These are phyloP conservation scores for Phengaris alcon DNA, from an alignment of 2,888 invertebrate species.

Conservation along the genomic window DNA sequence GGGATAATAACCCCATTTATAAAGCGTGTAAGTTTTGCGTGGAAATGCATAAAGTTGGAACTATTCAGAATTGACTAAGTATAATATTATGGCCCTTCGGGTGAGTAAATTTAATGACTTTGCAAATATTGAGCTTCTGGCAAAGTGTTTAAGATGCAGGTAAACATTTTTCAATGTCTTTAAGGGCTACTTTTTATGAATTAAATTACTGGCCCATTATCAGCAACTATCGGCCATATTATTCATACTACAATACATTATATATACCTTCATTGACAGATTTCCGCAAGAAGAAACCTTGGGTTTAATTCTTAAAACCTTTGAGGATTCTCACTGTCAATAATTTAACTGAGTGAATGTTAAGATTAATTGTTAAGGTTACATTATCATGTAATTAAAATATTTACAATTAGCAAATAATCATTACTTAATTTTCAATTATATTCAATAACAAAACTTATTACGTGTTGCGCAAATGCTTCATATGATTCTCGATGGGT, in stretches of 20 bases:
- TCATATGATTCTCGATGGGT: neutral
- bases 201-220: neutral
- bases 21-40: slow-evolving; percentile 54
- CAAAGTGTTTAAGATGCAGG: slow-evolving; percentile 15
- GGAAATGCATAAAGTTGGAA: slow-evolving; percentile 36
- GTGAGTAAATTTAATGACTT: slow-evolving; percentile 36
- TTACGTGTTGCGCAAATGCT: neutral
- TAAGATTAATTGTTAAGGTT: slow-evolving; percentile 18
- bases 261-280: neutral
- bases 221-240: neutral
- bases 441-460: slow-evolving; percentile 12
- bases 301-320: slow-evolving; percentile 17
- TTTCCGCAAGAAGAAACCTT: neutral
- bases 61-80: slow-evolving; percentile 46
- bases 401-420: slow-evolving; percentile 6
- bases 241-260: neutral
- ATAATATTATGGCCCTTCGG: slow-evolving; percentile 33
- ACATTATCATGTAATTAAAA: neutral
- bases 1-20: slow-evolving; percentile 64
- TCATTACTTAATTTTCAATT: slow-evolving; percentile 4
- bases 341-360: slow-evolving; percentile 15
- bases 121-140: slow-evolving; percentile 29
- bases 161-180: slow-evolving; percentile 6
- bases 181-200: neutral
- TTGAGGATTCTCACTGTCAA: neutral